Conservation (phyloP, 2,113 vertebrate species). For the Crypturellus undulatus region DNA sequence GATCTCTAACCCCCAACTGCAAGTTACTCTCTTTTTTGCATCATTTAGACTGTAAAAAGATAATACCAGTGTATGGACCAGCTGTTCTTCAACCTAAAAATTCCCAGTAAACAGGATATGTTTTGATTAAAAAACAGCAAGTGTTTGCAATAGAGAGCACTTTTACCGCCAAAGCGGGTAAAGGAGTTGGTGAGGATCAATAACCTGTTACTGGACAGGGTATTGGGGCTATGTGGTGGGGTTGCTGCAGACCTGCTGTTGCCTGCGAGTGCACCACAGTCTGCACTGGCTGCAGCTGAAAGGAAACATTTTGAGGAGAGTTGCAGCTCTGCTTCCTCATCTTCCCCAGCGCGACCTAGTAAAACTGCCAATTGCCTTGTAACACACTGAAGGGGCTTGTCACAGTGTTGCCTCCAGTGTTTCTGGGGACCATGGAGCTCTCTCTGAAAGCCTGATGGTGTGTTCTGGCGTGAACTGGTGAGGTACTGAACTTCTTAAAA, state of each 20-base stretch:
- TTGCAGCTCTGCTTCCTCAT: background rate
- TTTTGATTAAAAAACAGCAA: background rate
- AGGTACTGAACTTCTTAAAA: background rate
- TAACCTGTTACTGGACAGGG: background rate
- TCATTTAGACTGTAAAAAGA: background rate
- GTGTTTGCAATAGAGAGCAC: background rate
- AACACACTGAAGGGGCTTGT: background rate
- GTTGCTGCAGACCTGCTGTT: background rate
- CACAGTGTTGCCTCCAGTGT: background rate
- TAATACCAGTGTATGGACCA: background rate
- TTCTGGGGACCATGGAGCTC: background rate
- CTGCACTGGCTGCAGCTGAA: background rate
- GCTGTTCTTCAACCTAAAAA: background rate
- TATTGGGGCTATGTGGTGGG: background rate
- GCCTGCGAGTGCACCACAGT: rapidly evolving
- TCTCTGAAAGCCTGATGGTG: background rate
- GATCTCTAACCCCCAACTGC: background rate
- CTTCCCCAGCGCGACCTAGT: background rate
- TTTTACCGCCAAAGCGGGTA: background rate
- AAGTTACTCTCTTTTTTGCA: background rate
- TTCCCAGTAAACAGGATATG: background rate
- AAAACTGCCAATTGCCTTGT: background rate
- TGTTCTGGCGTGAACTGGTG: background rate
- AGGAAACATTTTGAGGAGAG: background rate
- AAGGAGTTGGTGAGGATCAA: background rate